Evolutionary conservation across 2,888 invertebrate species (phyloP).

Genomic region (Lepidochrysops patricia): DNA sequence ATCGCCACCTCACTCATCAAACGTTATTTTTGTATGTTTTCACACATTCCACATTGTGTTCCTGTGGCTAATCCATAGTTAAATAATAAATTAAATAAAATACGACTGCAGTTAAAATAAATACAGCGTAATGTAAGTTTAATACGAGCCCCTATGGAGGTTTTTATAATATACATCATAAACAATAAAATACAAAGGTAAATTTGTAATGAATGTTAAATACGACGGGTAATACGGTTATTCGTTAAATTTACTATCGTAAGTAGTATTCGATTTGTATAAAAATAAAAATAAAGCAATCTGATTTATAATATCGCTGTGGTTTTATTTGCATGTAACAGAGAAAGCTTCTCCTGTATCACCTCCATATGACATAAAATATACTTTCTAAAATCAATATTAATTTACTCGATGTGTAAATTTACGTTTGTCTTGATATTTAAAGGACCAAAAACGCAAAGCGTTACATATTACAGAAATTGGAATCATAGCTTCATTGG

Average conservation of each 20-base stretch:
- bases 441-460: too few species aligned
- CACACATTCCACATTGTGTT: conserved; percentile 54
- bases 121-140: conserved; percentile 69
- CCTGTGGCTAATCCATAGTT: conserved; percentile 59
- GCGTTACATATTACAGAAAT: too few species aligned
- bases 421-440: too few species aligned
- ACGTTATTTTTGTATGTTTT: conserved; percentile 33
- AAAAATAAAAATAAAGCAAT: conserved; percentile 75
- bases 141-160: conserved; percentile 71
- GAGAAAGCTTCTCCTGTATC: too few species aligned
- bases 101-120: conserved; percentile 66
- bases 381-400: too few species aligned
- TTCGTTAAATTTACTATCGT: conserved; percentile 73
- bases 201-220: conserved; percentile 64
- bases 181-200: conserved; percentile 59
- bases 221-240: conserved; percentile 65
- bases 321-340: too few species aligned
- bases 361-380: too few species aligned
- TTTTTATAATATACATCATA: conserved; percentile 66
- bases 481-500: too few species aligned
- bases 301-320: conserved; percentile 66
- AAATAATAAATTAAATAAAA: conserved; percentile 51
- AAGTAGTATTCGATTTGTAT: conserved; percentile 75
- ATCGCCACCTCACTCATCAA: conserved; percentile 21
- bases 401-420: too few species aligned